These are phyloP conservation scores for Pycnonotus jocosus DNA, from an alignment of 2,113 vertebrate species.

Conservation along the genomic window DNA sequence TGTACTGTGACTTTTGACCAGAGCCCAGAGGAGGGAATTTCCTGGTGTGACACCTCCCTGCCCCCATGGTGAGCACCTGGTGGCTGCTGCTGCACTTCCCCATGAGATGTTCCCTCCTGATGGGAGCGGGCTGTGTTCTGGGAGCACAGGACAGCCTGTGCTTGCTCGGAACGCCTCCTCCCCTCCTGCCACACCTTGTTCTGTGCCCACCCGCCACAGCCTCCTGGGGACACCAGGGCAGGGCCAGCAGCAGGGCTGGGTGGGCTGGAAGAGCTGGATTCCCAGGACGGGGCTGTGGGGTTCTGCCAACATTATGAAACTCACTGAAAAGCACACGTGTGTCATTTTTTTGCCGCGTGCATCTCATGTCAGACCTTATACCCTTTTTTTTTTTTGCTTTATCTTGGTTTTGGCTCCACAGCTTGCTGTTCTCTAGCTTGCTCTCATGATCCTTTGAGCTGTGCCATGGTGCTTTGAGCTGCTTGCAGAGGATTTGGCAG, in stretches of 20 bases:
- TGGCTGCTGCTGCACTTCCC: not conserved
- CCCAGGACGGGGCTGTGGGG: not conserved
- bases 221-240: not conserved
- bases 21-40: not conserved
- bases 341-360: not conserved
- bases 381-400: too few relatives aligned
- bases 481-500: not conserved
- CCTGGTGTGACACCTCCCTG: not conserved
- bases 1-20: accelerated
- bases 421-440: not conserved
- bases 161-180: accelerated
- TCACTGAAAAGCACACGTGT: not conserved
- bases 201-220: not conserved
- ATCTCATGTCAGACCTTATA: not conserved
- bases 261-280: not conserved
- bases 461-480: not conserved
- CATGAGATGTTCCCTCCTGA: not conserved
- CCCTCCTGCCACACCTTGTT: not conserved
- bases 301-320: not conserved
- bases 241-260: not conserved
- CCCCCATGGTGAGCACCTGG: accelerated
- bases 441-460: slow-evolving; percentile 3
- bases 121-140: accelerated
- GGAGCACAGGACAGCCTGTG: not conserved
- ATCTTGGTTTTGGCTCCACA: not conserved